A percentile compares a stretch with the other conserved stretches of the same genome.
Evolutionary conservation across 1,140 invertebrate genomes (phyloP).

Genomic region (Coptotermes formosanus): DNA sequence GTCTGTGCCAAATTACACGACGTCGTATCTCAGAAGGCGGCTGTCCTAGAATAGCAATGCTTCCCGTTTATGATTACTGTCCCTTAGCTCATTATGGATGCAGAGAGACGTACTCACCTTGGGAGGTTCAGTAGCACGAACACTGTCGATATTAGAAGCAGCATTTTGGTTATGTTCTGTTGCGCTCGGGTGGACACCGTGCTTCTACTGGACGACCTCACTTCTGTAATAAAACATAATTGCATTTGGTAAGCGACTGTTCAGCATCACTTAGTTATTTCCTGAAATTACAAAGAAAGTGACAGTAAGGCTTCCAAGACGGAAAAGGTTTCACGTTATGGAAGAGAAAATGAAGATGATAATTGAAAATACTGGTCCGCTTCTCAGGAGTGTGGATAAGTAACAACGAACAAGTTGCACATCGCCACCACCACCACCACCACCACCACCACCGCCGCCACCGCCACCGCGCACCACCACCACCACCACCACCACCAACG

Average conservation of each 20-base stretch:
- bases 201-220: constrained; percentile 47
- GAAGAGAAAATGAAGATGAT: background rate
- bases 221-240: constrained; percentile 44
- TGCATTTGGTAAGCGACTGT: background rate
- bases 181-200: constrained; percentile 52
- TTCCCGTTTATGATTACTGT: no score
- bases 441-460: background rate
- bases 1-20: no score
- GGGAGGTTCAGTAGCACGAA: constrained; percentile 57
- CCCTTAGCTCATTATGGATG: no score
- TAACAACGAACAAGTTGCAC: no score
- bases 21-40: no score
- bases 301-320: background rate
- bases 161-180: constrained; percentile 57
- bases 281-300: background rate
- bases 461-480: no score
- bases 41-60: no score
- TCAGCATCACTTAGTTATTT: background rate
- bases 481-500: background rate
- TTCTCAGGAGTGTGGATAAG: no score
- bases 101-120: constrained; percentile 45
- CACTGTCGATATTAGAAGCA: constrained; percentile 55
- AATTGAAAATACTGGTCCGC: no score
- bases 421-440: background rate
- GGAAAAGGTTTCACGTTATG: background rate